Evolutionary conservation across 1,140 invertebrate species (phyloP), one percentile per base, ranked within the genome.

Genomic region (Parapsyche elsis): DNA sequence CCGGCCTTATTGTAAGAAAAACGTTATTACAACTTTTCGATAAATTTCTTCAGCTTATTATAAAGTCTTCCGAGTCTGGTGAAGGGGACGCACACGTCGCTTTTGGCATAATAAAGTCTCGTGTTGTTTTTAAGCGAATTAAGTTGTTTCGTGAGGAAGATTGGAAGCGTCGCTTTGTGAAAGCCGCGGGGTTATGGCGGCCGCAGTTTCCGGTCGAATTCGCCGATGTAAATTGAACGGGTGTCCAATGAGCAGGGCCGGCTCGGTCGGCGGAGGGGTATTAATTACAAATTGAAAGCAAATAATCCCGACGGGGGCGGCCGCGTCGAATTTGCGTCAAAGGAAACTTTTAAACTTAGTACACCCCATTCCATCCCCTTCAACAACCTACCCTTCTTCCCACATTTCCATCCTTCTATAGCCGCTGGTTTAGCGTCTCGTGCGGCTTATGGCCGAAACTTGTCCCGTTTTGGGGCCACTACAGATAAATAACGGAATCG

Each of bases 261-360:
- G 30, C 1, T 38, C 30, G 30, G n/a, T n/a, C n/a, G 44, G 26
- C 71, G 1, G n/a, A 64, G 24, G 73, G 73, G 73, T 75, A 75
- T 75, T 53, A 75, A 75, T 75, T 75, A 57, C 73, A 75, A 75
- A 75, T 75, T 75, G 73, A 75, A 75, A 75, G 73, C 73, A 75
- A 75, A 75, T 75, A 75, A 75, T 75, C 73, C 73, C 45, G 49
- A 16, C 46, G 70, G 24, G 12, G 70, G 49, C n/a, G 24, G 10
- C 70, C 24, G 14, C n/a, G 73, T 57, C 46, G 73, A 57, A 75
- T 75, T 57, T 49, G 19, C 45, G 46, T 57, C 49, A 57, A 75
- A 75, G 49, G 73, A 26, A 75, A 75, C 73, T 75, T 57, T 75
- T 26, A 75, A 75, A 75, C n/a, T 75, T 75, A 14, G 49, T 9